phyloP scores from a whole-genome alignment of 2,888 invertebrate genomes.

The Stenodera caucasica region DNA sequence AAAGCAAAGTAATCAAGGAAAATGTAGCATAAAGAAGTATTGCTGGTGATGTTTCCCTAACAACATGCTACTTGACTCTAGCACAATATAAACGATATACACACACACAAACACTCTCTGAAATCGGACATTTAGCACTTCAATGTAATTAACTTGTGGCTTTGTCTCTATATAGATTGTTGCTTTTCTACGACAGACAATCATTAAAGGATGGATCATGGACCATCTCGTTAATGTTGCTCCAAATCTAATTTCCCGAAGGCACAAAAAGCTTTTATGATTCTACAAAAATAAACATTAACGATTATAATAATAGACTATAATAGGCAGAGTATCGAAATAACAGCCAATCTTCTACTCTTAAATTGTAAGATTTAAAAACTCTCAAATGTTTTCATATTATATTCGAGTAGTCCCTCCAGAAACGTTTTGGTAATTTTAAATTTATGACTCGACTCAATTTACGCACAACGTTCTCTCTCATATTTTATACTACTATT shows the following conservation, averaged over 20 bases:
- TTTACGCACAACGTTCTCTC: conserved; percentile 33
- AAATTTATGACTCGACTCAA: conserved; percentile 39
- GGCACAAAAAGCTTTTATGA: conserved; percentile 44
- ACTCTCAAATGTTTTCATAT: conserved; percentile 41
- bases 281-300: conserved; percentile 37
- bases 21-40: conserved; percentile 30
- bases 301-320: not conserved
- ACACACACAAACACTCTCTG: conserved; percentile 23
- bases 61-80: conserved; percentile 31
- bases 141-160: conserved; percentile 35
- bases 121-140: conserved; percentile 30
- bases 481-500: conserved; percentile 21
- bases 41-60: conserved; percentile 31
- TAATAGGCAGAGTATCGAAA: not conserved
- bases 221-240: conserved; percentile 31
- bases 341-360: not conserved
- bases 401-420: conserved; percentile 33
- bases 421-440: conserved; percentile 37
- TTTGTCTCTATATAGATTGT: conserved; percentile 27
- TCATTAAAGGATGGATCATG: conserved; percentile 18
- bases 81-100: conserved; percentile 34
- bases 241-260: conserved; percentile 44
- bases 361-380: conserved; percentile 40
- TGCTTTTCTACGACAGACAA: conserved; percentile 8
- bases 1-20: conserved; percentile 38